Conservation (phyloP, 1,140 invertebrate genomes). For the Penaeus japonicus region DNA sequence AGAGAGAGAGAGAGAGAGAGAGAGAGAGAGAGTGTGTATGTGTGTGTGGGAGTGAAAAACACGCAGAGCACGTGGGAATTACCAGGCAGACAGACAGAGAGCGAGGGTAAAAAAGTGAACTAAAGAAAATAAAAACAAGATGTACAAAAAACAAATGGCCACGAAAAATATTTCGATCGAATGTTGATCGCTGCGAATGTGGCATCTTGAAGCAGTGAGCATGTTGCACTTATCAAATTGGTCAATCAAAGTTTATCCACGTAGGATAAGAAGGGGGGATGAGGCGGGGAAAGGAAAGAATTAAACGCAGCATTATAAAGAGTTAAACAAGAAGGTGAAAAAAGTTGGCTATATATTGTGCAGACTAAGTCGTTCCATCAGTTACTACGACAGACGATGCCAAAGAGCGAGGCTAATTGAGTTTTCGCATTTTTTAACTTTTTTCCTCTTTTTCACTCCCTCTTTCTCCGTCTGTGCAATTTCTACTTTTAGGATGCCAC, state of each 20-base stretch:
- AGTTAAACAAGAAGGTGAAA: background rate
- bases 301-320: background rate
- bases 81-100: background rate
- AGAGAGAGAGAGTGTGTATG: background rate
- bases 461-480: background rate
- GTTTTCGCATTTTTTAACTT: background rate
- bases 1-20: background rate
- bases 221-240: no score
- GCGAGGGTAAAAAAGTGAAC: background rate
- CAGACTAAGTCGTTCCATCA: background rate
- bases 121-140: background rate
- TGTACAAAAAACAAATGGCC: background rate
- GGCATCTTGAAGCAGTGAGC: no score
- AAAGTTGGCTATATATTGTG: background rate
- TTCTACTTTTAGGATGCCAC: background rate
- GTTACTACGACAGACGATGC: background rate
- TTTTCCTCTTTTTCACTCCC: background rate
- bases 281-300: background rate
- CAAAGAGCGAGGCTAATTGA: background rate
- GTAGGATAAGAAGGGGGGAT: background rate
- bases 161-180: background rate
- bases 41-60: background rate
- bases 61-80: background rate
- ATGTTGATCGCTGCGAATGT: no score
- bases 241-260: background rate